These are phyloP conservation scores for Tapera naevia DNA, from an alignment of 2,797 vertebrate genomes.

Conservation along the genomic window DNA sequence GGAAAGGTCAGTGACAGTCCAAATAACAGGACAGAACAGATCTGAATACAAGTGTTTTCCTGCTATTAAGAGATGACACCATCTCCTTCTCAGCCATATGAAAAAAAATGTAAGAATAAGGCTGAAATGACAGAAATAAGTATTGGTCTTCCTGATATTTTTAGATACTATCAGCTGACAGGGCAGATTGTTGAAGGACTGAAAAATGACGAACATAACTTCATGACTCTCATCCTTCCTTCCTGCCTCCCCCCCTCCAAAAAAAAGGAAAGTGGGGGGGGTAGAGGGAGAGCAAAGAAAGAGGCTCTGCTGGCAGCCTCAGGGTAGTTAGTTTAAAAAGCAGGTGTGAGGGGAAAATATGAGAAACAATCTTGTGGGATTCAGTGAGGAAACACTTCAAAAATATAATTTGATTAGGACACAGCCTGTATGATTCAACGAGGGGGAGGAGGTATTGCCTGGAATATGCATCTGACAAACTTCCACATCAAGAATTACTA, in stretches of 20 bases:
- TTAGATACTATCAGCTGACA: constrained; percentile 59
- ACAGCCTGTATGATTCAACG: constrained; percentile 76
- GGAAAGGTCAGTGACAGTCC: background rate
- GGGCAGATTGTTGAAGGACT: constrained; percentile 60
- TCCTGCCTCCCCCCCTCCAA: background rate
- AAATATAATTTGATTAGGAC: constrained; percentile 80
- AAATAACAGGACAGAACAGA: background rate
- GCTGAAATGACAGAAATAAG: constrained; percentile 56
- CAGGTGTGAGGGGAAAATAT: constrained; percentile 63
- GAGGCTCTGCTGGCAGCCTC: constrained; percentile 42
- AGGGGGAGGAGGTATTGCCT: constrained; percentile 79
- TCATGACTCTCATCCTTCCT: constrained; percentile 39
- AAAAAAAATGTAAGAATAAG: background rate
- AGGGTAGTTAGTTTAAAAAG: constrained; percentile 54
- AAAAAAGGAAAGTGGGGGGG: background rate
- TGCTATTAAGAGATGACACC: background rate
- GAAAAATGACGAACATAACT: constrained; percentile 62
- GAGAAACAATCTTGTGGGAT: constrained; percentile 73
- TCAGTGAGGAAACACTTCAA: constrained; percentile 78
- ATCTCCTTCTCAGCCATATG: background rate
- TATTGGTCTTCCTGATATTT: constrained; percentile 61
- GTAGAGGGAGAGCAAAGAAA: constrained; percentile 5
- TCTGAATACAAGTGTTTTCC: background rate
- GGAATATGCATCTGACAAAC: constrained; percentile 75
- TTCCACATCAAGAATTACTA: constrained; percentile 71